These are phyloP conservation scores for Amphipoea oculea DNA, from an alignment of 2,888 invertebrate species.

Conservation along the genomic window DNA sequence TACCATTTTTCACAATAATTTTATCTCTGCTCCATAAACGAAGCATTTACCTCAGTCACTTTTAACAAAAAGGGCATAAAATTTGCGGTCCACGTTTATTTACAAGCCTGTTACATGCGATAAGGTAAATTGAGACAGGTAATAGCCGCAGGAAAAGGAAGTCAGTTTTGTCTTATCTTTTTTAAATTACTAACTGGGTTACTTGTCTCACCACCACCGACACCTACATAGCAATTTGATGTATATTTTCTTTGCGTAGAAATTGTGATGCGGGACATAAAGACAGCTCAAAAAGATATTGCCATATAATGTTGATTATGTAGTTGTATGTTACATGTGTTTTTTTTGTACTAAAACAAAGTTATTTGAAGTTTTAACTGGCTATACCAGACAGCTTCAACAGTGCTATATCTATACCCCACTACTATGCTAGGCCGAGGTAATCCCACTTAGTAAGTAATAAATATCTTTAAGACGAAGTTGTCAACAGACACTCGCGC, in stretches of 20 bases:
- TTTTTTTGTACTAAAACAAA: neutral
- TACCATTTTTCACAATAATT: conserved; percentile 22
- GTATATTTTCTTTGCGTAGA: neutral
- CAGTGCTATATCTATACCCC: neutral
- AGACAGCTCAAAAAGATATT: neutral
- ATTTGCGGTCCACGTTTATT: conserved; percentile 32
- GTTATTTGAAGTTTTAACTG: neutral
- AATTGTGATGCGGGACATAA: neutral
- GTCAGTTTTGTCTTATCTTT: conserved; percentile 38
- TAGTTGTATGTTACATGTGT: no score
- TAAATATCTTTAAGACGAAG: neutral
- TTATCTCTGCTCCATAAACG: neutral
- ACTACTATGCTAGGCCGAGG: neutral
- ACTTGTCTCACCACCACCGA: neutral
- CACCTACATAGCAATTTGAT: neutral
- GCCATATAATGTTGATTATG: neutral
- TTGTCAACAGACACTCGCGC: conserved; percentile 2
- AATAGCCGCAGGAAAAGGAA: conserved; percentile 36
- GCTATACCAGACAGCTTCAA: neutral
- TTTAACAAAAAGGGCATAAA: neutral
- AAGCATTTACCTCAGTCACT: conserved; percentile 14
- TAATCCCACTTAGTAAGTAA: neutral
- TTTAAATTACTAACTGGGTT: conserved; percentile 23
- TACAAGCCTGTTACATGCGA: conserved; percentile 23
- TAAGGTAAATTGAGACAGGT: conserved; percentile 39